Percentiles rank a stretch among this genome's conserved stretches.
These are phyloP conservation scores for Bursaphelenchus mucronatus DNA, from an alignment of 1,140 invertebrate species.

Conservation along the genomic window DNA sequence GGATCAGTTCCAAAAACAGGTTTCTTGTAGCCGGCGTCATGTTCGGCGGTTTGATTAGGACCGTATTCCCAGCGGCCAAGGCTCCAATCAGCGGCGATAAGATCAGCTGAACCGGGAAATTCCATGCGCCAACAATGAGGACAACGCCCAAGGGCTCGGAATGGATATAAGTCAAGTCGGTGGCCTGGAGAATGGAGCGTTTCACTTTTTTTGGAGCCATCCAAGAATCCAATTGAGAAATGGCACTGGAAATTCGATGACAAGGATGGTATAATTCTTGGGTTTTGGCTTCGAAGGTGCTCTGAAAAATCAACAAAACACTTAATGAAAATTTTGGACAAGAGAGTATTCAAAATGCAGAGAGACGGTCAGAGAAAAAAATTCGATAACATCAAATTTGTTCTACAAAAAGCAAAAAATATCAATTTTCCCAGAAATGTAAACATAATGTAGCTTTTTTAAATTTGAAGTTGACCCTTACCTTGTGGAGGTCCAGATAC, in stretches of 20 bases:
- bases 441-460: slow-evolving; percentile 42
- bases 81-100: slow-evolving; percentile 76
- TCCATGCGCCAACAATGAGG: slow-evolving; percentile 89
- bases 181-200: slow-evolving; percentile 14
- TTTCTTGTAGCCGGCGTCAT: slow-evolving; percentile 72
- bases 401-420: slow-evolving; percentile 33
- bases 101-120: slow-evolving; percentile 85
- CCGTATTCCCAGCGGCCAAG: slow-evolving; percentile 85
- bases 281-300: slow-evolving; percentile 60
- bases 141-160: slow-evolving; percentile 71
- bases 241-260: too few relatives aligned
- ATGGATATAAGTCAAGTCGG: slow-evolving; percentile 59
- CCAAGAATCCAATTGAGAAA: too few relatives aligned
- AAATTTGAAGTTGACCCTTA: not conserved
- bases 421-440: slow-evolving; percentile 43
- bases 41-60: slow-evolving; percentile 88
- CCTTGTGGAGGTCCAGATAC: slow-evolving; percentile 49
- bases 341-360: too few relatives aligned
- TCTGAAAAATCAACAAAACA: not conserved
- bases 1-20: too few relatives aligned
- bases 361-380: too few relatives aligned
- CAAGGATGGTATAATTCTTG: slow-evolving; percentile 61
- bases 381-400: not conserved
- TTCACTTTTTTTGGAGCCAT: not conserved
- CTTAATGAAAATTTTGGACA: not conserved